phyloP scores from a whole-genome alignment of 1,140 invertebrate species.

The Drosophila arizonae region DNA sequence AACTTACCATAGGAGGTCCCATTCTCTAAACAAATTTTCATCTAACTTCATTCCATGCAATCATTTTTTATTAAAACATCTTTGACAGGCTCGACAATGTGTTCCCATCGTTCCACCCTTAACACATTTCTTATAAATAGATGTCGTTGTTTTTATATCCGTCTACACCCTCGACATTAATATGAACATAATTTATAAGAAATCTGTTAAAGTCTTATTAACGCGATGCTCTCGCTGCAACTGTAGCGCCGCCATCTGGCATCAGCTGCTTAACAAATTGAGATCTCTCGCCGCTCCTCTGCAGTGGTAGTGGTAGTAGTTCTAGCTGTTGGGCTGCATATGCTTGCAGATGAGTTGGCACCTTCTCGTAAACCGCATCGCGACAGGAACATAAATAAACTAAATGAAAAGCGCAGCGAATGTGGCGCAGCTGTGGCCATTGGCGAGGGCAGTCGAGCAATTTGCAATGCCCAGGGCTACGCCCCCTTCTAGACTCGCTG shows the following conservation, averaged over 20 bases:
- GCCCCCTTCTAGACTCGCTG: slow-evolving; percentile 4
- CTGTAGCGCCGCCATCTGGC: slow-evolving; percentile 67
- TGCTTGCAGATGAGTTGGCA: slow-evolving; percentile 56
- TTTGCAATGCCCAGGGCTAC: slow-evolving; percentile 69
- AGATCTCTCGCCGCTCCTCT: slow-evolving; percentile 29
- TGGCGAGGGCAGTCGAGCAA: slow-evolving; percentile 36
- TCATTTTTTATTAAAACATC: slow-evolving; percentile 3
- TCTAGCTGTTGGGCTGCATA: neutral
- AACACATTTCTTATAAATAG: slow-evolving; percentile 43
- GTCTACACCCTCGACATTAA: slow-evolving; percentile 36
- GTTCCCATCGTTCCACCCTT: slow-evolving; percentile 21
- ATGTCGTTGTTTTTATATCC: slow-evolving; percentile 16
- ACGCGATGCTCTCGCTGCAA: slow-evolving; percentile 21
- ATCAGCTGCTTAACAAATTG: slow-evolving; percentile 75
- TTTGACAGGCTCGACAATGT: neutral
- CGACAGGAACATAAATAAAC: slow-evolving; percentile 75
- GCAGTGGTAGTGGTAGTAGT: too few relatives aligned
- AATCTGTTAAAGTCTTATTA: slow-evolving; percentile 77
- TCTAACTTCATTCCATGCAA: neutral
- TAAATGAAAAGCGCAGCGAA: slow-evolving; percentile 75
- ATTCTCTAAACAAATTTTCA: neutral
- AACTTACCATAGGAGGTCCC: too few relatives aligned
- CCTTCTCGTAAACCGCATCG: slow-evolving; percentile 68
- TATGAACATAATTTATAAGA: slow-evolving; percentile 71
- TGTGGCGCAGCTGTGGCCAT: slow-evolving; percentile 59